Evolutionary conservation across 2,797 vertebrate genomes (phyloP).

Genomic region (Alfaro cultratus): DNA sequence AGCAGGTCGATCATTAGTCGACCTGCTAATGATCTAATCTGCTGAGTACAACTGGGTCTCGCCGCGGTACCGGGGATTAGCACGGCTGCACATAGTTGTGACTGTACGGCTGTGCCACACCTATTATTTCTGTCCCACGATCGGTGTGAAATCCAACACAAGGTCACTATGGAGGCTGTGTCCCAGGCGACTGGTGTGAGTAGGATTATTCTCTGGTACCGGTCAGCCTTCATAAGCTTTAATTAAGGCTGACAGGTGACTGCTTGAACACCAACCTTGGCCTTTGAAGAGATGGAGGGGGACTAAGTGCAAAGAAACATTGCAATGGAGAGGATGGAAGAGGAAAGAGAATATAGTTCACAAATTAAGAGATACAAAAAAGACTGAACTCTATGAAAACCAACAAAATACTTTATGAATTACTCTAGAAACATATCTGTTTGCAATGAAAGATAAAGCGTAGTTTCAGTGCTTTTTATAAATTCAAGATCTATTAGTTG

Average conservation of each 20-base stretch:
- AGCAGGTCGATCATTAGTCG: too few species aligned
- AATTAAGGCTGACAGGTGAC: slow-evolving; percentile 73
- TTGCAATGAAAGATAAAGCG: neutral
- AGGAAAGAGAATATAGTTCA: slow-evolving; percentile 23
- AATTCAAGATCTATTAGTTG: slow-evolving; percentile 14
- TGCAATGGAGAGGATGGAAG: slow-evolving; percentile 5
- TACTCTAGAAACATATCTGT: neutral
- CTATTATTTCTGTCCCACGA: slow-evolving; percentile 60
- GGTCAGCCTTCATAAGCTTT: slow-evolving; percentile 66
- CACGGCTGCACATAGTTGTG: slow-evolving; percentile 38
- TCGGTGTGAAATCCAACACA: slow-evolving; percentile 71
- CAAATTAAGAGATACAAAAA: neutral
- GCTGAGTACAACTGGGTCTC: slow-evolving; percentile 59
- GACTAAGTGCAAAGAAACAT: slow-evolving; percentile 35
- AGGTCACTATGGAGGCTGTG: slow-evolving; percentile 71
- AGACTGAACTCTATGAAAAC: neutral
- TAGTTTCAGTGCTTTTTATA: slow-evolving; percentile 5
- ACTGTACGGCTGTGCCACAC: slow-evolving; percentile 51
- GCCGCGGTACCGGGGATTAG: slow-evolving; percentile 56
- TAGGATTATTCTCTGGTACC: slow-evolving; percentile 69
- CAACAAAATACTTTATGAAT: neutral
- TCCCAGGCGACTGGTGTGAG: slow-evolving; percentile 42
- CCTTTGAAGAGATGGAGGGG: slow-evolving; percentile 53
- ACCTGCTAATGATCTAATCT: slow-evolving; percentile 67
- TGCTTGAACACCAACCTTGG: slow-evolving; percentile 52